phyloP scores from a whole-genome alignment of 2,888 invertebrate genomes.

The Drosophila cognata region DNA sequence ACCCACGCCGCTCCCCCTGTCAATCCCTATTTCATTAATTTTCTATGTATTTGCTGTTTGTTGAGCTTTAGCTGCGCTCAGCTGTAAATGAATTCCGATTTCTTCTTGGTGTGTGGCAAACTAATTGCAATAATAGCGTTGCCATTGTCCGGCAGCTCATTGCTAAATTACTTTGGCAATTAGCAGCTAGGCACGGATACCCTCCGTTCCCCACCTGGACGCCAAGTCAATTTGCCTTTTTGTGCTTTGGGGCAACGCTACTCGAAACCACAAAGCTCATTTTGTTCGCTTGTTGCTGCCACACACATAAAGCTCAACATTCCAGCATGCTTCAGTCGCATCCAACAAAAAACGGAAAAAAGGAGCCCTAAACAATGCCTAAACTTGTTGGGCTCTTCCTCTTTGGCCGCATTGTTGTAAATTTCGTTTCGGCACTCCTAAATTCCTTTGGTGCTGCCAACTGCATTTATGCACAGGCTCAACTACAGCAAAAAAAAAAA shows the following conservation, averaged over 20 bases:
- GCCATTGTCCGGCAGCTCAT: conserved; percentile 34
- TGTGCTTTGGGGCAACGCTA: conserved; percentile 9
- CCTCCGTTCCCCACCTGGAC: conserved; percentile 29
- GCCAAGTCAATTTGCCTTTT: conserved; percentile 71
- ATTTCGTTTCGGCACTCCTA: conserved; percentile 71
- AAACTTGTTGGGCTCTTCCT: conserved; percentile 29
- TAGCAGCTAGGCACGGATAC: conserved; percentile 50
- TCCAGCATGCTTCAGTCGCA: conserved; percentile 3
- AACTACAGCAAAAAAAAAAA: conserved; percentile 29
- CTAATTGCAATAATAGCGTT: conserved; percentile 58
- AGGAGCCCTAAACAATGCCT: conserved; percentile 32
- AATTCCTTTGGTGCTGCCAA: conserved; percentile 73
- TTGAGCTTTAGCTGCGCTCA: conserved; percentile 13
- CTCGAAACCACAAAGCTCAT: conserved; percentile 58
- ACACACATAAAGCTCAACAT: conserved; percentile 22
- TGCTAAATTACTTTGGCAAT: conserved; percentile 75
- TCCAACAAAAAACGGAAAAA: background rate
- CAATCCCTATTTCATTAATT: conserved; percentile 55
- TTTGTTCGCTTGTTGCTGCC: conserved; percentile 51
- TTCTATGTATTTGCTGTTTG: conserved; percentile 49
- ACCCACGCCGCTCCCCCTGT: background rate
- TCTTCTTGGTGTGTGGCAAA: conserved; percentile 16
- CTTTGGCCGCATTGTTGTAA: conserved; percentile 65
- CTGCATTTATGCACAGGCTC: conserved; percentile 77
- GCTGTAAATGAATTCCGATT: conserved; percentile 16